These are phyloP conservation scores for Sebastes minor DNA, from an alignment of 2,797 vertebrate species.

Conservation along the genomic window DNA sequence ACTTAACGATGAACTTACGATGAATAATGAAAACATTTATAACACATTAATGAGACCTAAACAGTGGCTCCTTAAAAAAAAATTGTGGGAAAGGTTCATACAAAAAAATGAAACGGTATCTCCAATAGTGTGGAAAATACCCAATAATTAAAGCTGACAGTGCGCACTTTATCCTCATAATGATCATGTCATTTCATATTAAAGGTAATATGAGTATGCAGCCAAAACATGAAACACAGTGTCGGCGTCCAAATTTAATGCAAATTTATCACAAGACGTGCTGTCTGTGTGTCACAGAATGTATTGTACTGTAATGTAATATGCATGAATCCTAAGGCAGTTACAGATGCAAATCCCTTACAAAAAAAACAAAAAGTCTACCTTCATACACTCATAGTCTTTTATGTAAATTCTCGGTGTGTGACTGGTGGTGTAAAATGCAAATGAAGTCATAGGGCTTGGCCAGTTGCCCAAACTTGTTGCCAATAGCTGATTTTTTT, in stretches of 20 bases:
- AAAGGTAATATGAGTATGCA: conserved; percentile 25
- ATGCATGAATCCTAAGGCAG: background rate
- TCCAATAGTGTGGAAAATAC: conserved; percentile 10
- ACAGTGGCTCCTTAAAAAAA: background rate
- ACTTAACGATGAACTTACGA: background rate
- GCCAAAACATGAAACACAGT: conserved; percentile 14
- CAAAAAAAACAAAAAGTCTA: background rate
- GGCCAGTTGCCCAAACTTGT: background rate
- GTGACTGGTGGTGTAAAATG: background rate
- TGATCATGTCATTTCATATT: conserved; percentile 46
- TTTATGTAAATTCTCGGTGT: background rate
- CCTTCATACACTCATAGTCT: background rate
- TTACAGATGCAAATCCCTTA: background rate
- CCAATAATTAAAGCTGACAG: conserved; percentile 47
- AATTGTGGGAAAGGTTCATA: background rate
- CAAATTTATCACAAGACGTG: conserved; percentile 2
- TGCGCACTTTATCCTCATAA: conserved; percentile 45
- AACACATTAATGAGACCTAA: conserved; percentile 7
- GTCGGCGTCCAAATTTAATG: conserved; percentile 17
- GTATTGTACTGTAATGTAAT: background rate
- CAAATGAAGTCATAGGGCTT: background rate
- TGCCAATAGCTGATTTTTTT: background rate
- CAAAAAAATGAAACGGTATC: background rate
- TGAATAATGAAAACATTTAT: conserved; percentile 6
- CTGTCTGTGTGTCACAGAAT: background rate